phyloP scores from a whole-genome alignment of 2,888 invertebrate species.

The Mimas tiliae region DNA sequence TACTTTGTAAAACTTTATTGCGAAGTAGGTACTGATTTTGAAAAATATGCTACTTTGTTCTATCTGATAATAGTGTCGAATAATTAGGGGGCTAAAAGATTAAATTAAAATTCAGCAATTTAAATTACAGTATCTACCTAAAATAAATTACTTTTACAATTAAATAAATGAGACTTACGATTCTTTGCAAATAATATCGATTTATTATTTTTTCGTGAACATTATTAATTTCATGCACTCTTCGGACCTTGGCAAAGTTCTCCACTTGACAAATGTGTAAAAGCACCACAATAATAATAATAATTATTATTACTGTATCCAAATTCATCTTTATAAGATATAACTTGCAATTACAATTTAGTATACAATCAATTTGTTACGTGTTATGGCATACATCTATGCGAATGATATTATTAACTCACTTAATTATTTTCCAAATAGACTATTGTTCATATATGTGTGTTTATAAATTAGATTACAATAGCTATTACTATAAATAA shows the following conservation, averaged over 20 bases:
- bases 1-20: no score
- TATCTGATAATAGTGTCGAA: no score
- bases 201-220: background rate
- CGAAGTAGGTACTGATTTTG: no score
- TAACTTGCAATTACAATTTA: background rate
- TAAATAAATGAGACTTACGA: background rate
- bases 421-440: background rate
- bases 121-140: no score
- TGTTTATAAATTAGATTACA: background rate
- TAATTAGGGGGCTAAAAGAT: no score
- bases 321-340: background rate
- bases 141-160: background rate
- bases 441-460: background rate
- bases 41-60: no score
- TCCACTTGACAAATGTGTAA: background rate
- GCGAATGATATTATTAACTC: background rate
- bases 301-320: no score
- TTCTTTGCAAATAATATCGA: conserved; percentile 3
- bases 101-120: background rate
- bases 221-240: conserved; percentile 1
- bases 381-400: background rate
- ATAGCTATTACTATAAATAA: background rate
- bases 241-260: background rate
- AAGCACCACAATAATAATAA: background rate
- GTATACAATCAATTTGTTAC: no score